Evolutionary conservation across 2,888 invertebrate genomes (phyloP), one percentile per base, ranked within the genome.

Genomic region (Epicampocera succincta): DNA sequence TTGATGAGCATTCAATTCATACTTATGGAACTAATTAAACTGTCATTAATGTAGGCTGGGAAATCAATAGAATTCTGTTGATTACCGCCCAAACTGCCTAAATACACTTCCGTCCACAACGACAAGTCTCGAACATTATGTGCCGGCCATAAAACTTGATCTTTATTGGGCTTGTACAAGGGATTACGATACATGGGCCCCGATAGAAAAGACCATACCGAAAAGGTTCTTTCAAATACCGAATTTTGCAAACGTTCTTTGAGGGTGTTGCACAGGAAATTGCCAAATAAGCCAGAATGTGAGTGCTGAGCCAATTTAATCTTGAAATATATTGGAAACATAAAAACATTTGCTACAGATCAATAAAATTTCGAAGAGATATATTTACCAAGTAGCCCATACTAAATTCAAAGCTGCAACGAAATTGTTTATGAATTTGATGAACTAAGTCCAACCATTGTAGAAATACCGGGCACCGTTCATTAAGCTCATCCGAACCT

Each of bases 401-500:
- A 85, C 97, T 98, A 92, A 99, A 99, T 92, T 99, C 97, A 92
- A 99, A 99, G 89, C 95, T 95, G 91, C 96, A 96, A 0, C 97
- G 96, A 91, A 96, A 98, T 92, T 98, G 98, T 80, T 92, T 89
- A 87, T 95, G 93, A 84, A 98, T 93, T 92, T 99, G 99, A 91
- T 98, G 96, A 4, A 99, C 96, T 88, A 98, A 96, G 91, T 99
- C 99, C 50, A 99, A 93, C 98, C 98, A 99, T 91, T 99, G 99
- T 81, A 99, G 92, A 92, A 99, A 99, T 85, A 99, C 97, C 4
- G 99, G 99, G 88, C 98, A 98, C 61, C 98, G 93, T 92, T 99
- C 99, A 91, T 98, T 98, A n/a, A 94, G 93, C 88, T 98, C 98
- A 84, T 96, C 97, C 3, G 94, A 93, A 13, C 95, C 95, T 50